Percentiles rank a stretch among this genome's conserved stretches.
Conservation (phyloP, 37 sponge, comb jelly and placozoan species). For the Geodia barretti region DNA sequence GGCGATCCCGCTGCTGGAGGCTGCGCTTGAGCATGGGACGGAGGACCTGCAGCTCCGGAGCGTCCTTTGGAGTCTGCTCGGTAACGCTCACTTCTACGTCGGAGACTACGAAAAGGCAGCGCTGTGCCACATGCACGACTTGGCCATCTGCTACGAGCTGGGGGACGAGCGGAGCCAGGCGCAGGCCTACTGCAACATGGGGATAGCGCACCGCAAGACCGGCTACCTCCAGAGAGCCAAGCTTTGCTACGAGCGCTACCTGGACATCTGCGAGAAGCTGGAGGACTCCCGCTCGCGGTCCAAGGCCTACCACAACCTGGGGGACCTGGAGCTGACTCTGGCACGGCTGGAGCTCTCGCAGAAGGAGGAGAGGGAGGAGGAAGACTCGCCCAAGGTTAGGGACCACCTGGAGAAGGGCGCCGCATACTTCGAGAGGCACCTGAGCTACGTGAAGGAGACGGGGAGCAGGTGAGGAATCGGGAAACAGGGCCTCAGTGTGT, state of each 20-base stretch:
- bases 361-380: constrained; percentile 24
- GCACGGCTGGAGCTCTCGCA: constrained; percentile 55
- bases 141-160: constrained; percentile 71
- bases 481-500: not conserved
- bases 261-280: constrained; percentile 63
- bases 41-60: constrained; percentile 80
- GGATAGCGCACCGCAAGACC: constrained; percentile 69
- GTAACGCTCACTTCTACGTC: constrained; percentile 77
- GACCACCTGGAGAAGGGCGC: constrained; percentile 72
- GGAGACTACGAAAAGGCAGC: constrained; percentile 76
- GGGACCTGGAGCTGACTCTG: constrained; percentile 78
- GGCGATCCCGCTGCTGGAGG: constrained; percentile 82
- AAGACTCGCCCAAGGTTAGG: constrained; percentile 49
- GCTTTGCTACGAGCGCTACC: constrained; percentile 77
- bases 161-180: constrained; percentile 77
- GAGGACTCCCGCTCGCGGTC: constrained; percentile 57
- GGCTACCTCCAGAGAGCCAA: constrained; percentile 71
- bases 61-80: constrained; percentile 87
- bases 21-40: constrained; percentile 67
- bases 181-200: constrained; percentile 89
- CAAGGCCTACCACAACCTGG: constrained; percentile 86
- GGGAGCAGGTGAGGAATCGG: constrained; percentile 44
- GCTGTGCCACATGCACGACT: constrained; percentile 78
- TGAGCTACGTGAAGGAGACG: constrained; percentile 60
- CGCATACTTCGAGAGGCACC: constrained; percentile 63